Base-by-base conservation (phyloP, 2,797 vertebrate species). In the Scarus forsteni region DNA sequence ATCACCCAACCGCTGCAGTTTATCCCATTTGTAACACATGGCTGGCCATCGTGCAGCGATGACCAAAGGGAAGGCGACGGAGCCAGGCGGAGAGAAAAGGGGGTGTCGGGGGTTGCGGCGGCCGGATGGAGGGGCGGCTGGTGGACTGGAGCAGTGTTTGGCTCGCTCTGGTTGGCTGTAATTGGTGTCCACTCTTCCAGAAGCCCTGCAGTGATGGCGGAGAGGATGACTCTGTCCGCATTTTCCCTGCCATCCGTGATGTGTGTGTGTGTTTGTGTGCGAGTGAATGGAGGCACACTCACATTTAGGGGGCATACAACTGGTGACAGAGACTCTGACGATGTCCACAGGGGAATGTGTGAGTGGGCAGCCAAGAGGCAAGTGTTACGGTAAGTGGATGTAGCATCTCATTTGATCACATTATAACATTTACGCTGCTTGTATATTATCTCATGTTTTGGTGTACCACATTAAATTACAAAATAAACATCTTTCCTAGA, bases 21-120 rank as follows among this genome's bases (percentile, higher is more conserved):
- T 88, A 93, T 89, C 89, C 88, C 84, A 88, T 92, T 94, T 92
- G 83, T 87, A 91, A 91, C 89, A 93, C 88, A 86, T 87, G 88
- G 85, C 75, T 90, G 85, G 80, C 74, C 79, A 64, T 73, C 75
- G 60, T 76, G 76, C 75, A 73, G 79, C 70, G 42, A 81, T 84
- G 87, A 89, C 85, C 84, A 86, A 83, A 80, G 85, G 89, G 86
- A 80, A 76, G 7, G 79, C 73, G 71, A 79, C 45, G 15, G 72
- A 84, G 85, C 80, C 73, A 81, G 75, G 79, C 68, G 51, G 66
- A 75, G 67, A 75, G 84, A 74, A 80, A 62, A 27, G 27, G 66
- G 73, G 82, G 81, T 62, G 75, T 78, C 2, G 19, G 81, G 69
- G 78, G 84, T 71, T 61, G 84, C 38, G 56, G 74, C 40, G 46